Evolutionary conservation across 2,888 invertebrate genomes (phyloP).

Genomic region (Dicyrtoma fusca): DNA sequence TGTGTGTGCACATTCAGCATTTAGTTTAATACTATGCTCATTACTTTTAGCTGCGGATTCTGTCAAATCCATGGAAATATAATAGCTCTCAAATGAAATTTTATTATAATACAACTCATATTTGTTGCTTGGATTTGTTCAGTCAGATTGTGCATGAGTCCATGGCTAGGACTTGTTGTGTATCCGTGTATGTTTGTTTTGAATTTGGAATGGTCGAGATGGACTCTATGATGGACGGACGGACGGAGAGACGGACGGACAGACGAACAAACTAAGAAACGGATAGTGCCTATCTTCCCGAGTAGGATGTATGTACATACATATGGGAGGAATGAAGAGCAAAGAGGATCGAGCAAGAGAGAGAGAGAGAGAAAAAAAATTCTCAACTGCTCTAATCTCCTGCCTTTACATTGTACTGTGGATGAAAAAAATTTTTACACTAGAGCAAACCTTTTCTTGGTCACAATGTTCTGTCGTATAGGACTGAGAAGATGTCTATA

Average conservation of each 20-base stretch:
- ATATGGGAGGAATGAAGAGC: constrained; percentile 13
- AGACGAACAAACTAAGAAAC: background rate
- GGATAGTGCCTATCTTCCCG: background rate
- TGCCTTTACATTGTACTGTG: constrained; percentile 30
- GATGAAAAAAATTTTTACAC: constrained; percentile 39
- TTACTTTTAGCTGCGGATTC: constrained; percentile 31
- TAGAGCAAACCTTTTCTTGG: constrained; percentile 39
- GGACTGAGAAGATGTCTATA: constrained; percentile 20
- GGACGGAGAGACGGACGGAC: constrained; percentile 22
- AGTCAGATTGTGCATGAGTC: constrained; percentile 2
- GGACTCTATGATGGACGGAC: background rate
- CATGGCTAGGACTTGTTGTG: background rate
- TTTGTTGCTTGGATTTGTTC: constrained; percentile 28
- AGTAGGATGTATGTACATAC: background rate
- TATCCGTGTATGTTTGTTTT: constrained; percentile 1
- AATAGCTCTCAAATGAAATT: constrained; percentile 31
- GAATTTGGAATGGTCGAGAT: constrained; percentile 6
- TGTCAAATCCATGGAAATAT: constrained; percentile 35
- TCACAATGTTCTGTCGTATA: constrained; percentile 28
- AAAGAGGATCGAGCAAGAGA: constrained; percentile 16
- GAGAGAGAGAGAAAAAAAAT: constrained; percentile 24
- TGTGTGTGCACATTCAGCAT: too few species aligned
- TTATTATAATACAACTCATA: constrained; percentile 32
- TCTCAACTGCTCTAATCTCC: constrained; percentile 39
- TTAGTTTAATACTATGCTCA: constrained; percentile 12